phyloP scores from a whole-genome alignment of 1,140 invertebrate species.

The Pararge aegeria region DNA sequence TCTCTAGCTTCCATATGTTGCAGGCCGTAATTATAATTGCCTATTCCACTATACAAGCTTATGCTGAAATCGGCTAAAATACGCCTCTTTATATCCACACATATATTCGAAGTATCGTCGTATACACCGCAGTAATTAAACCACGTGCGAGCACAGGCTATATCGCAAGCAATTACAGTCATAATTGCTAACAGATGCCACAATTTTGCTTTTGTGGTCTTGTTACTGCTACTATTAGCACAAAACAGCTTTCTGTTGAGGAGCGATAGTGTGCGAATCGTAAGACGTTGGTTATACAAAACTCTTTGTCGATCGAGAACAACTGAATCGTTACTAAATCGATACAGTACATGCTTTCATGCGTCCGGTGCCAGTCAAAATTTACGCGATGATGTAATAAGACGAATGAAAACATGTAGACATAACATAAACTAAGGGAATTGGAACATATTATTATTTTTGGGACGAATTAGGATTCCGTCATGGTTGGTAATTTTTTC shows the following conservation, averaged over 20 bases:
- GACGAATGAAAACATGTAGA: not conserved
- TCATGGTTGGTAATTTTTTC: too few relatives aligned
- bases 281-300: too few relatives aligned
- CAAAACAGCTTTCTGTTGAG: constrained; percentile 35
- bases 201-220: constrained; percentile 33
- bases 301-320: constrained; percentile 26
- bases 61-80: constrained; percentile 14
- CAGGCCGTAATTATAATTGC: not conserved
- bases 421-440: not conserved
- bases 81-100: constrained; percentile 22
- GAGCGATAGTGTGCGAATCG: constrained; percentile 26
- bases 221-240: constrained; percentile 26
- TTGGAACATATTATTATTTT: not conserved
- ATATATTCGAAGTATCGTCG: constrained; percentile 14
- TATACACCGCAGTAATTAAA: constrained; percentile 30
- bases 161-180: constrained; percentile 38
- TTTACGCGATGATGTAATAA: not conserved
- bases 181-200: constrained; percentile 46
- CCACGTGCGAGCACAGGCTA: constrained; percentile 21
- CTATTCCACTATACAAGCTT: constrained; percentile 1
- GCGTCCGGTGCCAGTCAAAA: not conserved
- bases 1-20: not conserved
- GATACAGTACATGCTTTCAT: constrained; percentile 17
- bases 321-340: constrained; percentile 20
- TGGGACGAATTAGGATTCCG: too few relatives aligned